These are phyloP conservation scores for Passer domesticus DNA, from an alignment of 2,113 vertebrate species.

Conservation along the genomic window DNA sequence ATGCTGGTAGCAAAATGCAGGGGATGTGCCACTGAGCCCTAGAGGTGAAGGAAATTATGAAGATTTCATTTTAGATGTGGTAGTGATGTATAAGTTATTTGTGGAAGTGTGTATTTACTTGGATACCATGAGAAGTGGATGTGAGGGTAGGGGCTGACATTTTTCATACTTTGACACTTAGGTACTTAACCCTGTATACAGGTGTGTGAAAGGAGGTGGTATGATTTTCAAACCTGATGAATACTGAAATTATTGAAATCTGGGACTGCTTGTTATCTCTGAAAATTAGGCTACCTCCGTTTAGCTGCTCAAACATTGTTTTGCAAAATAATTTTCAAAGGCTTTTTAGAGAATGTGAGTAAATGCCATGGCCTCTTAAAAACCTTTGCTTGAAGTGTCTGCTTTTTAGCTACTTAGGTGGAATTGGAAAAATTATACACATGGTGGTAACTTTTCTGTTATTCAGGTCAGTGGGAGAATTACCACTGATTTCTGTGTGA, in stretches of 20 bases:
- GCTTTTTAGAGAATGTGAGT: background rate
- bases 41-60: background rate
- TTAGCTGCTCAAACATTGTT: background rate
- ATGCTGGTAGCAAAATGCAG: background rate
- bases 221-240: background rate
- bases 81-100: background rate
- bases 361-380: background rate
- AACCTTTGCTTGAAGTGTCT: background rate
- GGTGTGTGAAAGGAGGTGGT: background rate
- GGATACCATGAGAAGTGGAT: background rate
- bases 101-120: background rate
- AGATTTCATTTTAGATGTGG: conserved; percentile 27
- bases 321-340: background rate
- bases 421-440: background rate
- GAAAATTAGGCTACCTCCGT: background rate
- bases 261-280: background rate
- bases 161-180: background rate
- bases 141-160: background rate
- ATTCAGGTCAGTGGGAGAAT: background rate
- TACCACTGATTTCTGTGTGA: background rate
- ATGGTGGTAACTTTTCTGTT: background rate
- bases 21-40: background rate
- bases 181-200: background rate
- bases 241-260: background rate
- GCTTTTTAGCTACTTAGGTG: background rate